These are phyloP conservation scores for Telmatherina bonti DNA, from an alignment of 2,797 vertebrate genomes.

Conservation along the genomic window DNA sequence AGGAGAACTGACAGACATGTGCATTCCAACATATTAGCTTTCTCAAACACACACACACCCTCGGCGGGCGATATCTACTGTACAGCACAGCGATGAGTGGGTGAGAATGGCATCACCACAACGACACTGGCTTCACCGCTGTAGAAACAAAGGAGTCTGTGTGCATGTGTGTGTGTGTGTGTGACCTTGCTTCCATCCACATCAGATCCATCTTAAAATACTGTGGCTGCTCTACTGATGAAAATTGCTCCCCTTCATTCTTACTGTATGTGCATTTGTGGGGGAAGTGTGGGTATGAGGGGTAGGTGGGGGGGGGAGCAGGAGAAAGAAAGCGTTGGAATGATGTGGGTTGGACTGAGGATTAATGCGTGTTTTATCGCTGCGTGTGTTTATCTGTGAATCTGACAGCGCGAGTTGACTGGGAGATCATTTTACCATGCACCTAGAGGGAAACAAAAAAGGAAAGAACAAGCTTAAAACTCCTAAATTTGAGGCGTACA, in stretches of 20 bases:
- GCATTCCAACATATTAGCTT: slow-evolving; percentile 23
- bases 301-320: background rate
- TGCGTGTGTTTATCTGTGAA: slow-evolving; percentile 62
- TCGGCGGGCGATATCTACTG: slow-evolving; percentile 57
- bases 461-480: slow-evolving; percentile 28
- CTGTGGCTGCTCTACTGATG: slow-evolving; percentile 69
- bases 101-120: slow-evolving; percentile 68
- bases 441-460: slow-evolving; percentile 46
- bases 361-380: slow-evolving; percentile 70
- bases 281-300: slow-evolving; percentile 15
- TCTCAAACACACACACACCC: slow-evolving; percentile 15
- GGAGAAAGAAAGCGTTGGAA: slow-evolving; percentile 34
- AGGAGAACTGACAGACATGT: slow-evolving; percentile 43
- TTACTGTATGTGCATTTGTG: slow-evolving; percentile 49
- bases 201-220: slow-evolving; percentile 74
- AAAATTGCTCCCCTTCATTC: slow-evolving; percentile 75
- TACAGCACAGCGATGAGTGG: slow-evolving; percentile 57
- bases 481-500: slow-evolving; percentile 51
- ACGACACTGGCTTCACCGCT: slow-evolving; percentile 56
- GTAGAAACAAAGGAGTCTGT: slow-evolving; percentile 68
- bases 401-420: slow-evolving; percentile 55
- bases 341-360: slow-evolving; percentile 68
- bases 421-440: slow-evolving; percentile 64
- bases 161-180: slow-evolving; percentile 38
- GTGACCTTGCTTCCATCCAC: slow-evolving; percentile 55